These are phyloP conservation scores for Heliconius ethilla DNA, from an alignment of 2,888 invertebrate genomes.

Conservation along the genomic window DNA sequence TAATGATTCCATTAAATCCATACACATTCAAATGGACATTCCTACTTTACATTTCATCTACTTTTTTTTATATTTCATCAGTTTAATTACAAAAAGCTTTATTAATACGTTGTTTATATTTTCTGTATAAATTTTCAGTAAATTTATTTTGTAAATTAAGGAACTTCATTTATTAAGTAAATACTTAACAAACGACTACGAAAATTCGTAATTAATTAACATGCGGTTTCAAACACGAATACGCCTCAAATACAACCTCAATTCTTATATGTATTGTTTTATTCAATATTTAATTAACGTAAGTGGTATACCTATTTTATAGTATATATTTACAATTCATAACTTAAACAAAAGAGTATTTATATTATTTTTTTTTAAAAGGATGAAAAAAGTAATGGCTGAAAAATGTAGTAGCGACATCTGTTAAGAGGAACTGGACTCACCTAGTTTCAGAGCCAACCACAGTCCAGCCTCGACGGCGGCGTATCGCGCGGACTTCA, in stretches of 20 bases:
- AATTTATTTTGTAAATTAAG: conserved; percentile 4
- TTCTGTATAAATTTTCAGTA: background rate
- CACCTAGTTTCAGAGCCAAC: conserved; percentile 89
- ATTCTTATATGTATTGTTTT: background rate
- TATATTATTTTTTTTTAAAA: background rate
- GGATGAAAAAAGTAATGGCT: background rate
- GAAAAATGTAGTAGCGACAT: conserved; percentile 57
- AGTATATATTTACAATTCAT: background rate
- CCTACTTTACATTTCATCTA: no score
- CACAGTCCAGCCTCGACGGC: conserved; percentile 88
- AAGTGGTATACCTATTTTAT: background rate
- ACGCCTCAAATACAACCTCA: background rate
- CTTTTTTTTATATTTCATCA: background rate
- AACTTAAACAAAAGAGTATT: background rate
- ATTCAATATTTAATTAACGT: background rate
- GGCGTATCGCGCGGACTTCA: conserved; percentile 78
- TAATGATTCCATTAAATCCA: no score
- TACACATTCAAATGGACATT: no score
- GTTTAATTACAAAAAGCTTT: background rate
- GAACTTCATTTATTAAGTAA: conserved; percentile 9
- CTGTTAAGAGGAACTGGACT: conserved; percentile 58
- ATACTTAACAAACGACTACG: conserved; percentile 5
- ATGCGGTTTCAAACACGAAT: background rate
- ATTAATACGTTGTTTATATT: background rate
- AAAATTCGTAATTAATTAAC: conserved; percentile 17